Conservation (phyloP, 2,888 invertebrate genomes). For the Erebia ligea region DNA sequence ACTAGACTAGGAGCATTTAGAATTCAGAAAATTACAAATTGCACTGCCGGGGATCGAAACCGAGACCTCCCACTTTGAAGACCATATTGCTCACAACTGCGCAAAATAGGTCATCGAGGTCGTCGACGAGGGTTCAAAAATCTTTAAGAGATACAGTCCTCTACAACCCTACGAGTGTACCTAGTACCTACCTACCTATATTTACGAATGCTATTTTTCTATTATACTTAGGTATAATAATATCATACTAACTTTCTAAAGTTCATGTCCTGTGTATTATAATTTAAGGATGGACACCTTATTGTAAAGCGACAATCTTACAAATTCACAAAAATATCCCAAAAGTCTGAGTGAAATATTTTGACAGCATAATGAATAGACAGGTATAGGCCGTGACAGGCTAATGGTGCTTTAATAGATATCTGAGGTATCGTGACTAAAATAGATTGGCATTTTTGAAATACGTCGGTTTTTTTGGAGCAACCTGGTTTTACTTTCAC, state of each 20-base stretch:
- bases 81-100: too few relatives aligned
- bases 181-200: too few relatives aligned
- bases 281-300: neutral
- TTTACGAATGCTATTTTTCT: too few relatives aligned
- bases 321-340: slow-evolving; percentile 72
- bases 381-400: slow-evolving; percentile 63
- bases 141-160: too few relatives aligned
- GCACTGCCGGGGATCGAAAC: too few relatives aligned
- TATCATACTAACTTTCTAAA: neutral
- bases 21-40: too few relatives aligned
- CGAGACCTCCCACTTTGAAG: too few relatives aligned
- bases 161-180: too few relatives aligned
- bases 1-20: too few relatives aligned
- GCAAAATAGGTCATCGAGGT: too few relatives aligned
- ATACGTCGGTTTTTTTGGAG: slow-evolving; percentile 2
- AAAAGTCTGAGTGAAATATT: slow-evolving; percentile 76
- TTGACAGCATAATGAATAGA: slow-evolving; percentile 79
- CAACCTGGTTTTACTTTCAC: slow-evolving; percentile 15
- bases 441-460: slow-evolving; percentile 28
- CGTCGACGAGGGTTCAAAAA: too few relatives aligned
- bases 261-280: neutral
- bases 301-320: slow-evolving; percentile 57
- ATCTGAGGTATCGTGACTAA: slow-evolving; percentile 42
- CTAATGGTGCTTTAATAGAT: slow-evolving; percentile 74
- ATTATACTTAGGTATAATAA: neutral